A percentile compares a stretch with the other conserved stretches of the same genome.
These are phyloP conservation scores for Trematomus bernacchii DNA, from an alignment of 2,797 vertebrate species.

Conservation along the genomic window DNA sequence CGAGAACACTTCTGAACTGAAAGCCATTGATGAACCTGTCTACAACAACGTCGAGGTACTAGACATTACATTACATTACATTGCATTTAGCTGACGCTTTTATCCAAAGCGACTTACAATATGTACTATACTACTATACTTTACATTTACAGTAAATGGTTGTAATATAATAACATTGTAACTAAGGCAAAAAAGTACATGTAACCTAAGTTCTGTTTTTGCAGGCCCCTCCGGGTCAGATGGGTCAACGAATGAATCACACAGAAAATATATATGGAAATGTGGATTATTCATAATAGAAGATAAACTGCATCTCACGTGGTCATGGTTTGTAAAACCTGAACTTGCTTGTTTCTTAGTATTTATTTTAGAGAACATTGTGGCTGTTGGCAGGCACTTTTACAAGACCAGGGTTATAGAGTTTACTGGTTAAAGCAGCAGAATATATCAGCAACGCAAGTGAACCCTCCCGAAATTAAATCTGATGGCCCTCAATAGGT, in stretches of 20 bases:
- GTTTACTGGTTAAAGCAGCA: not conserved
- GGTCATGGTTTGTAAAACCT: not conserved
- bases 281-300: constrained; percentile 28
- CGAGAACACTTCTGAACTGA: constrained; percentile 15
- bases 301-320: constrained; percentile 2
- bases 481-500: too few species aligned
- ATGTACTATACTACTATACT: too few species aligned
- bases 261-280: constrained; percentile 66
- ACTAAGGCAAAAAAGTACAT: not conserved
- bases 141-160: not conserved
- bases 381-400: not conserved
- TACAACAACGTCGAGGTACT: constrained; percentile 74
- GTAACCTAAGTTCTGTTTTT: constrained; percentile 35
- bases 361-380: not conserved
- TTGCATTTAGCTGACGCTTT: too few species aligned
- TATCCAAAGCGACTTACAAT: too few species aligned
- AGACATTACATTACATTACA: too few species aligned
- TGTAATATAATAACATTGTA: not conserved
- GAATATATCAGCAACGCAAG: too few species aligned
- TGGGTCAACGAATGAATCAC: constrained; percentile 12
- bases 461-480: too few species aligned
- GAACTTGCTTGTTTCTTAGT: not conserved
- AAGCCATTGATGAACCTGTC: constrained; percentile 65
- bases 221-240: constrained; percentile 39
- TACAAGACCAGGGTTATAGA: not conserved